A percentile compares a stretch with the other conserved stretches of the same genome.
These are phyloP conservation scores for Dynastes tityus DNA, from an alignment of 2,888 invertebrate species.

Conservation along the genomic window DNA sequence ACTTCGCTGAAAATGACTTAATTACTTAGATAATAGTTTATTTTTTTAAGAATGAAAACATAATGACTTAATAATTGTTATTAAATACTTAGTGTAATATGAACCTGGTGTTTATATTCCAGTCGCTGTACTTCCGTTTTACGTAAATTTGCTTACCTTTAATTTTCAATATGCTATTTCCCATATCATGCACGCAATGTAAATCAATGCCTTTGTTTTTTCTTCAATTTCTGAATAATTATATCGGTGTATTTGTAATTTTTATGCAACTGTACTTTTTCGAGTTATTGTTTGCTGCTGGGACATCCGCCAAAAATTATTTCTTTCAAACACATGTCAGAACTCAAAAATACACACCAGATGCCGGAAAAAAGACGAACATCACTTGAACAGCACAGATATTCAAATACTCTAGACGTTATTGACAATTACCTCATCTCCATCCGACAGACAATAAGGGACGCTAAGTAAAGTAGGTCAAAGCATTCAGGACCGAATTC, in stretches of 20 bases:
- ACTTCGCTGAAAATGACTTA: background rate
- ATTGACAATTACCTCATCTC: conserved; percentile 27
- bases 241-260: background rate
- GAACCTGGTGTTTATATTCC: background rate
- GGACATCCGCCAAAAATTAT: background rate
- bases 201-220: no score
- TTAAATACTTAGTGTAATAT: background rate
- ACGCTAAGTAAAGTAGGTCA: conserved; percentile 38
- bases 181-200: no score
- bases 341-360: conserved; percentile 12
- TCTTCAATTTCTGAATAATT: background rate
- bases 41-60: background rate
- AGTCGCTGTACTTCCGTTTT: background rate
- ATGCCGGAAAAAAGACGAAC: background rate
- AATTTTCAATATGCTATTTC: background rate
- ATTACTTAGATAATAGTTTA: conserved; percentile 3
- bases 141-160: conserved; percentile 10
- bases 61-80: conserved; percentile 8
- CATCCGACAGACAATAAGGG: conserved; percentile 13
- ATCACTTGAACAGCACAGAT: conserved; percentile 12
- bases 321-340: background rate
- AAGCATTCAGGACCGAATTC: conserved; percentile 25
- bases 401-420: conserved; percentile 13
- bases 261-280: background rate
- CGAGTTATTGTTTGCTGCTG: background rate